These are phyloP conservation scores for Nannoperca obscura DNA, from an alignment of 2,797 vertebrate genomes.

Conservation along the genomic window DNA sequence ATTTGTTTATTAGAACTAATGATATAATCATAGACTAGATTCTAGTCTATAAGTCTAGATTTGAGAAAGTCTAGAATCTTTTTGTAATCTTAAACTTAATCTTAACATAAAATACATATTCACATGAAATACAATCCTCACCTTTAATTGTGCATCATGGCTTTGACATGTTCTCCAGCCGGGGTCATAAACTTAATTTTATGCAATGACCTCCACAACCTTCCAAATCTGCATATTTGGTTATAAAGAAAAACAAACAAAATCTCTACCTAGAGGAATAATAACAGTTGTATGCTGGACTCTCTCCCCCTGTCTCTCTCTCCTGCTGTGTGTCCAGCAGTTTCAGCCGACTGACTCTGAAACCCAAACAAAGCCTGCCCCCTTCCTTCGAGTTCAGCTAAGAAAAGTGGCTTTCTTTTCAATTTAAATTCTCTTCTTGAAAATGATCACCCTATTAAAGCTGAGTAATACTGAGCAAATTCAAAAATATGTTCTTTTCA, in stretches of 20 bases:
- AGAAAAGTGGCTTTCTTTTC: conserved; percentile 25
- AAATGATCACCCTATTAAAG: conserved; percentile 25
- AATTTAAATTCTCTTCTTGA: conserved; percentile 11
- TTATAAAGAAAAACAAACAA: conserved; percentile 3
- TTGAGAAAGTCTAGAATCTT: not conserved
- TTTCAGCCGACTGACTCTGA: conserved; percentile 31
- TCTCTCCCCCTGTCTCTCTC: not conserved
- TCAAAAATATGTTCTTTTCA: conserved; percentile 22
- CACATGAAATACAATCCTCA: not conserved
- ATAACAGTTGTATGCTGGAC: not conserved
- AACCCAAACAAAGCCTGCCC: conserved; percentile 32
- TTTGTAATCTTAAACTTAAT: not conserved
- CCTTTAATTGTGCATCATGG: not conserved
- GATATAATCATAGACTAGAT: not conserved
- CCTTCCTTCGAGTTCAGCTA: not conserved
- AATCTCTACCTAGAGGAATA: not conserved
- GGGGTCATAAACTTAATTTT: not conserved
- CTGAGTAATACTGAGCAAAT: conserved; percentile 10
- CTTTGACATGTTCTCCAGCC: conserved; percentile 14
- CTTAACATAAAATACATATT: not conserved
- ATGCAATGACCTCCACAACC: not conserved
- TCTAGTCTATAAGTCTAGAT: not conserved
- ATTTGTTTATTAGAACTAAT: not conserved
- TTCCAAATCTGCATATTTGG: conserved; percentile 11
- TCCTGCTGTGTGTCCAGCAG: not conserved